These are phyloP conservation scores for Ursus arctos DNA, from an alignment of 2,113 vertebrate genomes.

Conservation along the genomic window DNA sequence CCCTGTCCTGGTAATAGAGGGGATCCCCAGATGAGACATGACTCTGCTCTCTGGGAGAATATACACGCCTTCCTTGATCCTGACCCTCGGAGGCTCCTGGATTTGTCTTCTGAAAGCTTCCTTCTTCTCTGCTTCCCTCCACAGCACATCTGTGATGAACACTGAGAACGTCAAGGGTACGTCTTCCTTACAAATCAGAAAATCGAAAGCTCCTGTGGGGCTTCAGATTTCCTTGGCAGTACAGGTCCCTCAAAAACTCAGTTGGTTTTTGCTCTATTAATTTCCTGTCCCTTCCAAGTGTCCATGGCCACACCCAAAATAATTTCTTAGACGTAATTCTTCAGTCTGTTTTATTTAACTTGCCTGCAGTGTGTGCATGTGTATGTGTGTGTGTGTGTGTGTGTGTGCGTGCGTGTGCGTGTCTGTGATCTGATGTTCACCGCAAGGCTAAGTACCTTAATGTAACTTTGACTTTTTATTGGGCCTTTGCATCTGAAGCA, in stretches of 20 bases:
- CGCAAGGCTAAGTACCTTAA: not conserved
- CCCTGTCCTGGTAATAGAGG: not conserved
- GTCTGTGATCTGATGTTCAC: not conserved
- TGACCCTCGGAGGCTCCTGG: too few relatives aligned
- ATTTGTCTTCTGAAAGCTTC: not conserved
- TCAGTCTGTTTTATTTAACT: not conserved
- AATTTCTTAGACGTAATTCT: not conserved
- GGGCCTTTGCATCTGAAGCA: not conserved
- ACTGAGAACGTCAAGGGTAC: accelerated
- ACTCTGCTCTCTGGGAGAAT: not conserved
- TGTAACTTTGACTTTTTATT: not conserved
- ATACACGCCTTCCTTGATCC: not conserved
- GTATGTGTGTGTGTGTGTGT: not conserved
- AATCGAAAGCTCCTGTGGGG: not conserved
- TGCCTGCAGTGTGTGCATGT: not conserved
- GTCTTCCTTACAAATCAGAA: not conserved
- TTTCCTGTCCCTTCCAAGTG: not conserved
- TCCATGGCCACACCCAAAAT: not conserved
- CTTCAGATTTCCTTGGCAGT: not conserved
- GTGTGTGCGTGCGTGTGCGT: not conserved
- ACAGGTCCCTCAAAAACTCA: not conserved
- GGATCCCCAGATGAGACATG: not conserved
- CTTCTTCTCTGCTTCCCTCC: not conserved
- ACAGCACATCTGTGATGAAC: not conserved
- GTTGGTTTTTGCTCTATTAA: not conserved